A percentile compares a stretch with the other conserved stretches of the same genome.
phyloP scores from a whole-genome alignment of 2,888 invertebrate genomes.

The Pristionchus arcanus region DNA sequence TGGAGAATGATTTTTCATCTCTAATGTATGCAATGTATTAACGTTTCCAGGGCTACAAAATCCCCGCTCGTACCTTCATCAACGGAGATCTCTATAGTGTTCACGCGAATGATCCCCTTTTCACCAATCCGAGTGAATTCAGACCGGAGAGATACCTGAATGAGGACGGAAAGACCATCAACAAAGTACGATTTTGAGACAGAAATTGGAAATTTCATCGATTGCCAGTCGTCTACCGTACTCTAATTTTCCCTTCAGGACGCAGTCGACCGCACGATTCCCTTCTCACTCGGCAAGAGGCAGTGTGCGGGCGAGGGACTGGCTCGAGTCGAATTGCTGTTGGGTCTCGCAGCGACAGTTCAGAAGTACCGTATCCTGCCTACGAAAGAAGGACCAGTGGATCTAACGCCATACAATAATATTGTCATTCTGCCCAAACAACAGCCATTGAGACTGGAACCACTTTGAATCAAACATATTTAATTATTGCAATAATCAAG shows the following conservation, averaged over 20 bases:
- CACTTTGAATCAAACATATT: not conserved
- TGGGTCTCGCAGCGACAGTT: slow-evolving; percentile 34
- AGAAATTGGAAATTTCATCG: not conserved
- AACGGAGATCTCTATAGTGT: slow-evolving; percentile 32
- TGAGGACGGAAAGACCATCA: slow-evolving; percentile 25
- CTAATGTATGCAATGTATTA: too few species aligned
- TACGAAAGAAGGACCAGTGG: slow-evolving; percentile 16
- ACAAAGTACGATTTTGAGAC: not conserved
- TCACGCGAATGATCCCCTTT: slow-evolving; percentile 8
- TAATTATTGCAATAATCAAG: not conserved
- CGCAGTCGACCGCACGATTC: slow-evolving; percentile 22
- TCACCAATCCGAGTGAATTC: not conserved
- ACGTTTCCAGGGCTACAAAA: slow-evolving; percentile 16
- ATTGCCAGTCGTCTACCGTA: not conserved
- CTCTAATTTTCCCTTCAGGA: not conserved
- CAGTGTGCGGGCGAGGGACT: slow-evolving; percentile 43
- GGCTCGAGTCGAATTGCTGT: slow-evolving; percentile 5
- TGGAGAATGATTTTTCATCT: too few species aligned
- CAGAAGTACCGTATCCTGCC: slow-evolving; percentile 50
- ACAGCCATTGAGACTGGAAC: slow-evolving; percentile 9
- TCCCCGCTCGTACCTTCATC: not conserved
- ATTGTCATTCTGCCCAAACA: slow-evolving; percentile 17
- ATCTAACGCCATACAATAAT: not conserved
- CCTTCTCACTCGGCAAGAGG: slow-evolving; percentile 1
- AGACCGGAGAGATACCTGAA: slow-evolving; percentile 38